Evolutionary conservation across 2,797 vertebrate species (phyloP).

Genomic region (Synaphobranchus kaupii): DNA sequence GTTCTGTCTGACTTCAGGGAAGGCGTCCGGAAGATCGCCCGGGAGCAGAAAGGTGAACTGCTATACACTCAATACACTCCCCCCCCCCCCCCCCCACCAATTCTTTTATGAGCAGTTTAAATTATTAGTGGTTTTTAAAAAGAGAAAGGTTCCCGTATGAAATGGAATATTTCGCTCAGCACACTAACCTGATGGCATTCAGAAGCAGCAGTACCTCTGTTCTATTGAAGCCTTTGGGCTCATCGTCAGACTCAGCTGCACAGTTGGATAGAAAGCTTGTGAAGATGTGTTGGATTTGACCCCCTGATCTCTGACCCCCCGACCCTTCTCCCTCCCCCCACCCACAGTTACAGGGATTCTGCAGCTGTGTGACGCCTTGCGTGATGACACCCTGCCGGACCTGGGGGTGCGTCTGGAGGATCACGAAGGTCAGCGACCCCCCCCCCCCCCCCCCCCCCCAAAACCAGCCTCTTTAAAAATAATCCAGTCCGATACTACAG

Average conservation of each 20-base stretch:
- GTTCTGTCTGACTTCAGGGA: conserved; percentile 92
- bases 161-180: too few relatives aligned
- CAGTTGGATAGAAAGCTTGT: neutral
- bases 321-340: neutral
- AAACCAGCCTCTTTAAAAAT: neutral
- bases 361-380: conserved; percentile 83
- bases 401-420: conserved; percentile 94
- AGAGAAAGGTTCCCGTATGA: neutral
- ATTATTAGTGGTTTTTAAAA: neutral
- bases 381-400: conserved; percentile 88
- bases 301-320: neutral
- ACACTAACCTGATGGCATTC: neutral
- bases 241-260: neutral
- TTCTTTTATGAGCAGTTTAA: neutral
- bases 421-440: conserved; percentile 82
- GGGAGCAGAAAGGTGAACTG: conserved; percentile 83
- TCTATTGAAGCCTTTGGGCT: neutral
- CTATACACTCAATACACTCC: neutral
- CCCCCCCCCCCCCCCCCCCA: neutral
- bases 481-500: neutral
- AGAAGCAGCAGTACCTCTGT: neutral
- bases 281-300: neutral
- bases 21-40: conserved; percentile 83
- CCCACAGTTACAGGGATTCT: conserved; percentile 82
- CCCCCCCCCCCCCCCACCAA: neutral